These are phyloP conservation scores for Dendrocincla tyrannina DNA, from an alignment of 2,797 vertebrate species.

Conservation along the genomic window DNA sequence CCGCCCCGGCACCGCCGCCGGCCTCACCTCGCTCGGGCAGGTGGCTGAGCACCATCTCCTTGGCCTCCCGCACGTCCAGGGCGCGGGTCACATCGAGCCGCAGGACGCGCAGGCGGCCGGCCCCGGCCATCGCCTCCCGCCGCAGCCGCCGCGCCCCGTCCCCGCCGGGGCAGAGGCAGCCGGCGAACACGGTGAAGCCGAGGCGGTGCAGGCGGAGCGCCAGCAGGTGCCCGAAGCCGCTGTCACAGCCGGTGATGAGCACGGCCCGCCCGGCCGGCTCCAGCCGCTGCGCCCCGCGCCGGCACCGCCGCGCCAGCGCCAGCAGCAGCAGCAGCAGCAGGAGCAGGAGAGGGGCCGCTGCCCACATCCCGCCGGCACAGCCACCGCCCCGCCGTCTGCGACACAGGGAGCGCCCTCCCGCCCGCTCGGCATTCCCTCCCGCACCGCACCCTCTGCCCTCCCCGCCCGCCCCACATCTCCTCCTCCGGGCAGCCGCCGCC, in stretches of 20 bases:
- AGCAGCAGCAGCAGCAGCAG: neutral
- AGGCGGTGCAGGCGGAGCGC: conserved; percentile 53
- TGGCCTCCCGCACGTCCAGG: conserved; percentile 42
- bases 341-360: neutral
- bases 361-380: neutral
- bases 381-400: neutral
- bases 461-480: neutral
- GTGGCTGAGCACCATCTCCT: conserved; percentile 50
- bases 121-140: neutral
- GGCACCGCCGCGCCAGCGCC: neutral
- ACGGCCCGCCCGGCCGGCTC: conserved; percentile 55
- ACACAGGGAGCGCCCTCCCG: neutral
- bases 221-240: conserved; percentile 65
- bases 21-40: conserved; percentile 56
- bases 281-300: neutral
- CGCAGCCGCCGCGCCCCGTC: conserved; percentile 48
- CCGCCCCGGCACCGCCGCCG: neutral
- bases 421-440: neutral
- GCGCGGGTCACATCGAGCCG: conserved; percentile 55
- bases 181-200: conserved; percentile 64
- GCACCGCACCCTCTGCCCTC: neutral
- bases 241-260: conserved; percentile 71
- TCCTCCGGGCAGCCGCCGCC: neutral
- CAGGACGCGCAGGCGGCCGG: conserved; percentile 25
- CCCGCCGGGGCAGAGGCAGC: conserved; percentile 53